phyloP scores from a whole-genome alignment of 2,113 vertebrate species.

The Cervus canadensis region DNA sequence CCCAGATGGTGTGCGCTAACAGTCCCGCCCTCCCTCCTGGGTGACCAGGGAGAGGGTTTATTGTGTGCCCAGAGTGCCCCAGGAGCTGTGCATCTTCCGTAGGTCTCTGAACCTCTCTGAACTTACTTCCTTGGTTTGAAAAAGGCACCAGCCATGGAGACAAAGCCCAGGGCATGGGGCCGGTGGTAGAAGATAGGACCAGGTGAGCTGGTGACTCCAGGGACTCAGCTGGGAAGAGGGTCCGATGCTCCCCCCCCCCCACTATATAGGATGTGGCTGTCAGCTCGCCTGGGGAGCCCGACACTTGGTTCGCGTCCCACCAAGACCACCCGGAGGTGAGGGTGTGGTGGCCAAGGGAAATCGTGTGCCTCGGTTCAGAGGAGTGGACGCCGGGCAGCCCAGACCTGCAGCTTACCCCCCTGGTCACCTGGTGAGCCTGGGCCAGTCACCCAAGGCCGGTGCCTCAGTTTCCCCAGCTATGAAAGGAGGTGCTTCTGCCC shows the following conservation, averaged over 20 bases:
- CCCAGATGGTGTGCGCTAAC: not conserved
- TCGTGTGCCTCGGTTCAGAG: accelerated
- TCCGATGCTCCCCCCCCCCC: not conserved
- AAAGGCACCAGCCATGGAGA: not conserved
- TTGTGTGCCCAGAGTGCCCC: not conserved
- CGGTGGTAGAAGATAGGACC: not conserved
- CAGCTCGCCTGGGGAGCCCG: not conserved
- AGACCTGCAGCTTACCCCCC: not conserved
- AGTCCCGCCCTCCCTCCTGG: not conserved
- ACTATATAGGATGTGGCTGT: not conserved
- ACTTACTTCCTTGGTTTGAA: not conserved
- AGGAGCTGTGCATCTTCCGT: not conserved
- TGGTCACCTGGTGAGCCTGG: not conserved
- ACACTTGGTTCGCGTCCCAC: not conserved
- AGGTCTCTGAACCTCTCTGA: not conserved
- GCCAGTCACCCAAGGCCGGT: not conserved
- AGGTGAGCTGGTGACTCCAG: not conserved
- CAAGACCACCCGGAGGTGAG: not conserved
- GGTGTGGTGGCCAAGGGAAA: not conserved
- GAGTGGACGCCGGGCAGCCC: not conserved
- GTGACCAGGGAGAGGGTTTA: not conserved
- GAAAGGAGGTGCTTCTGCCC: not conserved
- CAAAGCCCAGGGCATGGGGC: not conserved
- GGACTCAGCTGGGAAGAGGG: not conserved
- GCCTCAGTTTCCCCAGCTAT: not conserved